Evolutionary conservation across 2,797 vertebrate species (phyloP).

Genomic region (Bradypodion ventrale): DNA sequence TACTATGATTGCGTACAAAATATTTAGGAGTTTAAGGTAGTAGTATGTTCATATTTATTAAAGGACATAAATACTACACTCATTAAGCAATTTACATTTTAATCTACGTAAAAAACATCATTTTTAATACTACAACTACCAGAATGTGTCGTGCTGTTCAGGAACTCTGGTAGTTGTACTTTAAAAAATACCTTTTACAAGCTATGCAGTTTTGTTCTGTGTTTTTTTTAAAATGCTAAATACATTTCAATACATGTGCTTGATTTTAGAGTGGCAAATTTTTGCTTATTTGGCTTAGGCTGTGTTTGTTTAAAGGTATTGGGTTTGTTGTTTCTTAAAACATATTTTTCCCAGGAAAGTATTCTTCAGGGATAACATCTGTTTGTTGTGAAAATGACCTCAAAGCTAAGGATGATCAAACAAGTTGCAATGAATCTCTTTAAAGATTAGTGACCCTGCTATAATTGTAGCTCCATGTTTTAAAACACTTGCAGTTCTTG

Average conservation of each 20-base stretch:
- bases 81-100: neutral
- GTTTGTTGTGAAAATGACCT: conserved; percentile 48
- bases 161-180: no score
- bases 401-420: conserved; percentile 47
- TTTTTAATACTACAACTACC: no score
- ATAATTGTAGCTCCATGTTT: conserved; percentile 28
- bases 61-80: neutral
- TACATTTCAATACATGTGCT: neutral
- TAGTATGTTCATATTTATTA: neutral
- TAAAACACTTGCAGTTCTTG: neutral
- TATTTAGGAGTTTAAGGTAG: neutral
- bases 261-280: neutral
- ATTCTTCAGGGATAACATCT: conserved; percentile 55
- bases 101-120: neutral
- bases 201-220: no score
- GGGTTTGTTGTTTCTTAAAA: conserved; percentile 18
- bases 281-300: neutral
- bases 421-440: conserved; percentile 45
- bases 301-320: neutral
- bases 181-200: no score
- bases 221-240: neutral
- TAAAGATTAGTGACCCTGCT: conserved; percentile 44
- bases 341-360: conserved; percentile 54
- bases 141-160: no score
- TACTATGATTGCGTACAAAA: neutral